Conservation (phyloP, 92 coral and sea anemone species). For the Parazoanthus atlanticus region DNA sequence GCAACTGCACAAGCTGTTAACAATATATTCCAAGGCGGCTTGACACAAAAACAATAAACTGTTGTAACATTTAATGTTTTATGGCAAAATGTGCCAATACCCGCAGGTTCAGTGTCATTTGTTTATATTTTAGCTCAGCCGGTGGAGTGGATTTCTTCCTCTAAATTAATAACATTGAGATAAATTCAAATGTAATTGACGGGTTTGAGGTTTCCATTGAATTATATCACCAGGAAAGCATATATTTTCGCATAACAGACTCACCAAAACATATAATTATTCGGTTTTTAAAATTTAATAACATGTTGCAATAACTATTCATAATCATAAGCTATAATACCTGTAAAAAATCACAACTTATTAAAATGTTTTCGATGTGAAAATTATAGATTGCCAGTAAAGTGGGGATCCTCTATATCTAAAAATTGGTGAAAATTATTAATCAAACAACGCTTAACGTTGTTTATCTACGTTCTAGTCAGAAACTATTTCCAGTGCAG, state of each 20-base stretch:
- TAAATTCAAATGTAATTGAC: conserved; percentile 27
- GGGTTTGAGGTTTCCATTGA: not conserved
- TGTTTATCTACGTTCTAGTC: too few species aligned
- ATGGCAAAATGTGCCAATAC: not conserved
- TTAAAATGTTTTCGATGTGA: not conserved
- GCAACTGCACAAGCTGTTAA: conserved; percentile 44
- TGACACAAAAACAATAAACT: conserved; percentile 25
- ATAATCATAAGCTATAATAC: not conserved
- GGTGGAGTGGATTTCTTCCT: conserved; percentile 3
- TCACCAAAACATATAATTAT: not conserved
- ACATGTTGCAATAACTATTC: not conserved
- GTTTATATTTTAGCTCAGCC: conserved; percentile 17
- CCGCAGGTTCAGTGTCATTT: not conserved
- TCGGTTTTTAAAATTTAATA: conserved; percentile 19
- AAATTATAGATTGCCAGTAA: not conserved
- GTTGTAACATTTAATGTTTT: not conserved
- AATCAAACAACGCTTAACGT: not conserved
- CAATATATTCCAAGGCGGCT: conserved; percentile 13
- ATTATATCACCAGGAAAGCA: not conserved
- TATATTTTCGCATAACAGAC: not conserved
- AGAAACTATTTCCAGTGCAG: too few species aligned
- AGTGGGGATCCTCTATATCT: not conserved
- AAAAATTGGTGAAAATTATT: not conserved
- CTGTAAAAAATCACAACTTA: conserved; percentile 2
- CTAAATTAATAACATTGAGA: conserved; percentile 25